These are phyloP conservation scores for Micrasema minimum DNA, from an alignment of 1,140 invertebrate species.

Conservation along the genomic window DNA sequence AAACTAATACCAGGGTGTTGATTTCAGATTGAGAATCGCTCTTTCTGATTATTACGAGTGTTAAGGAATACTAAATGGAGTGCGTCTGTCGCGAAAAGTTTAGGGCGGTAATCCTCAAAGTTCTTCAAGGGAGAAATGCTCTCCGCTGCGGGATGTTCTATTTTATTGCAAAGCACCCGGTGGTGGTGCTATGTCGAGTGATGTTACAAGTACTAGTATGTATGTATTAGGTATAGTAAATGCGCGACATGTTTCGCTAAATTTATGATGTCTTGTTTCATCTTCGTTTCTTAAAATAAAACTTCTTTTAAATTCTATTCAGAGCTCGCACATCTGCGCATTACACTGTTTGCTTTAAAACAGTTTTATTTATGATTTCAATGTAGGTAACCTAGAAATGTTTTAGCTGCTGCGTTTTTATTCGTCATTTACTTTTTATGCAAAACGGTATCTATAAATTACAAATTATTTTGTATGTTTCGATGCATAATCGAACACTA, in stretches of 20 bases:
- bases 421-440: too few species aligned
- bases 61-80: neutral
- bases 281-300: constrained; percentile 4
- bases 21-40: constrained; percentile 6
- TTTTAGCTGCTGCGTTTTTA: too few species aligned
- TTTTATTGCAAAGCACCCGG: too few species aligned
- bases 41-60: constrained; percentile 7
- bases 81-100: neutral
- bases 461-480: too few species aligned
- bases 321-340: neutral
- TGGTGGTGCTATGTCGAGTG: too few species aligned
- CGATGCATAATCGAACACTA: too few species aligned
- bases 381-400: too few species aligned
- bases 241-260: constrained; percentile 10
- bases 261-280: constrained; percentile 14
- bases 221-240: too few species aligned
- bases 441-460: too few species aligned
- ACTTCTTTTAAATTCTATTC: neutral
- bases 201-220: too few species aligned
- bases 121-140: neutral
- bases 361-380: too few species aligned
- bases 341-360: too few species aligned
- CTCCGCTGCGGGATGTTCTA: neutral
- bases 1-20: neutral
- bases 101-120: constrained; percentile 26